phyloP scores from a whole-genome alignment of 1,140 invertebrate species.

The Ostrea edulis region DNA sequence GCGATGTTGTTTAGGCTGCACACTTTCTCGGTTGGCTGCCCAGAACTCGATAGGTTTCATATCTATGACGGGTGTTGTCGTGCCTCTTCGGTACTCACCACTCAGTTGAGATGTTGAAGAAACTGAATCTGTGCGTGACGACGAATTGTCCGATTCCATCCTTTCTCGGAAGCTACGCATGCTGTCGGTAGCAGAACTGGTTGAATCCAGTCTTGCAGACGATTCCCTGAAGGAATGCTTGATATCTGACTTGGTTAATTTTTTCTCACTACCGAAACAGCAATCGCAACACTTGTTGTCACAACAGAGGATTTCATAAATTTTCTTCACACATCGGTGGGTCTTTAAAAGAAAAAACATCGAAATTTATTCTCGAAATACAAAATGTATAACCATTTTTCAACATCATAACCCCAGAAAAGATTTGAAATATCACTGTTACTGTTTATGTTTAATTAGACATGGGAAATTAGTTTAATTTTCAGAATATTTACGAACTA shows the following conservation, averaged over 20 bases:
- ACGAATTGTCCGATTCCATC: slow-evolving; percentile 68
- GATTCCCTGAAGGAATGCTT: slow-evolving; percentile 67
- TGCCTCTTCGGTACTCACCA: slow-evolving; percentile 66
- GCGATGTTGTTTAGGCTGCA: slow-evolving; percentile 74
- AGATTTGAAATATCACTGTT: too few species aligned
- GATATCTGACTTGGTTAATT: slow-evolving; percentile 66
- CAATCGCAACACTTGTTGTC: slow-evolving; percentile 59
- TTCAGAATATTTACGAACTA: too few species aligned
- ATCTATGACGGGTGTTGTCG: slow-evolving; percentile 78
- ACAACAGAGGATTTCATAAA: slow-evolving; percentile 59
- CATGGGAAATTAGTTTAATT: too few species aligned
- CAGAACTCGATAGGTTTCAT: slow-evolving; percentile 81
- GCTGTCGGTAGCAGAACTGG: slow-evolving; percentile 69
- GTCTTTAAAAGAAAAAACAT: slow-evolving; percentile 38
- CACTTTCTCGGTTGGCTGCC: slow-evolving; percentile 78
- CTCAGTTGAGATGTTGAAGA: slow-evolving; percentile 67
- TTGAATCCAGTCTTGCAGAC: slow-evolving; percentile 68
- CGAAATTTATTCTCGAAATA: too few species aligned
- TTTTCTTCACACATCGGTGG: slow-evolving; percentile 44
- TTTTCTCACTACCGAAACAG: slow-evolving; percentile 55
- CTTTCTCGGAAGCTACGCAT: slow-evolving; percentile 65
- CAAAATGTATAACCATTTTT: too few species aligned
- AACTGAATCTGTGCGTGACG: slow-evolving; percentile 72
- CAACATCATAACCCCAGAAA: too few species aligned
- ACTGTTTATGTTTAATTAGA: too few species aligned